These are phyloP conservation scores for Holocentrus rufus DNA, from an alignment of 2,797 vertebrate species.

Conservation along the genomic window DNA sequence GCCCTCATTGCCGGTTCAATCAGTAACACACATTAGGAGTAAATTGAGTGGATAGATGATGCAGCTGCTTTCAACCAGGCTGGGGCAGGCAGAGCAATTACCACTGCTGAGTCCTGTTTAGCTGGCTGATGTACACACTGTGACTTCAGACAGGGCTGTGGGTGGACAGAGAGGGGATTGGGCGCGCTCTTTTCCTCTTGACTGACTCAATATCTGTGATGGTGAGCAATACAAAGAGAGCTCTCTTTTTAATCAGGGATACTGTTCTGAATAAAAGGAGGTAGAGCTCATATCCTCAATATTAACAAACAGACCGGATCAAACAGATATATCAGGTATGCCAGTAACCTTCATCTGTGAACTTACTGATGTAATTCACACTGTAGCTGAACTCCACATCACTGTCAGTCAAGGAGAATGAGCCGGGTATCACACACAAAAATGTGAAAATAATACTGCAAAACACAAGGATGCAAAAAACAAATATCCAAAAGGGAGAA, in stretches of 20 bases:
- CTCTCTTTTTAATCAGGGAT: neutral
- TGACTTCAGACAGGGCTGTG: constrained; percentile 35
- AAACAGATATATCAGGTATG: neutral
- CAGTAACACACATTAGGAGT: constrained; percentile 73
- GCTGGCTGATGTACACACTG: constrained; percentile 57
- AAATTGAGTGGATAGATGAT: constrained; percentile 77
- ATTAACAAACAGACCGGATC: neutral
- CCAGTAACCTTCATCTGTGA: neutral
- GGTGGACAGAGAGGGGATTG: constrained; percentile 15
- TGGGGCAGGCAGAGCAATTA: constrained; percentile 62
- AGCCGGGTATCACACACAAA: neutral
- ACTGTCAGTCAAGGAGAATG: no score
- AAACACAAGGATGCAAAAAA: neutral
- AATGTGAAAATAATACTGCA: neutral
- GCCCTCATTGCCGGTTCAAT: constrained; percentile 70
- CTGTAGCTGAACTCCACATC: neutral
- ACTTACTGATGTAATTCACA: neutral
- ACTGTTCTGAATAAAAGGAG: neutral
- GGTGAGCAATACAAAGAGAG: constrained; percentile 2
- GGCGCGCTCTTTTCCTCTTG: constrained; percentile 13
- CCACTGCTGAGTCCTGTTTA: constrained; percentile 54
- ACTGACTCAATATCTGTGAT: constrained; percentile 13
- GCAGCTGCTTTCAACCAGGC: constrained; percentile 70
- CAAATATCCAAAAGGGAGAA: neutral
- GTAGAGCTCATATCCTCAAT: neutral